phyloP scores from a whole-genome alignment of 1,140 invertebrate genomes.

The Drosophila neocordata region DNA sequence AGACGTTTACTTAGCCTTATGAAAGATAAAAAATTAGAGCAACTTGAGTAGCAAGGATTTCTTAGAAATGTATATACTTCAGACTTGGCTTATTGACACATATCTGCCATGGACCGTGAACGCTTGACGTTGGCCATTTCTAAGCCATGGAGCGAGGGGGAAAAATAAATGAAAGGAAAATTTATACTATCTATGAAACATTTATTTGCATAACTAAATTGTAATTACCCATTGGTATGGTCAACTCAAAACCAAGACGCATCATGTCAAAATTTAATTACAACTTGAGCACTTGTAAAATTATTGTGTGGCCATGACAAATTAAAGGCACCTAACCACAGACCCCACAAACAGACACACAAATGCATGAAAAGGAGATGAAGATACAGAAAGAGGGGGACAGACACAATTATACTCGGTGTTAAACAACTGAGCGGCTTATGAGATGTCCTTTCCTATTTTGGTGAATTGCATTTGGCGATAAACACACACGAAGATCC shows the following conservation, averaged over 20 bases:
- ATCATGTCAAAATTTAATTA: conserved; percentile 54
- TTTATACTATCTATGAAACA: neutral
- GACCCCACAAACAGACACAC: conserved; percentile 14
- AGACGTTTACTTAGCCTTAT: conserved; percentile 48
- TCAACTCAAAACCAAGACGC: conserved; percentile 13
- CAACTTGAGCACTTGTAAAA: conserved; percentile 40
- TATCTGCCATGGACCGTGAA: conserved; percentile 44
- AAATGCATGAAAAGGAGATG: neutral
- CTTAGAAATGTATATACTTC: conserved; percentile 19
- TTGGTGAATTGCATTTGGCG: conserved; percentile 50
- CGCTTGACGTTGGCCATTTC: neutral
- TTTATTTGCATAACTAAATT: neutral
- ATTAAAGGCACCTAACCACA: conserved; percentile 47
- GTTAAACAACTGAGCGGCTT: conserved; percentile 24
- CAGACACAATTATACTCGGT: conserved; percentile 36
- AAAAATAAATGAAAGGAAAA: neutral
- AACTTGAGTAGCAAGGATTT: conserved; percentile 28
- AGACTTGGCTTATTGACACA: conserved; percentile 50
- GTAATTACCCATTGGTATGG: neutral
- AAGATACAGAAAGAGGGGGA: neutral
- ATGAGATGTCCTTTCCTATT: neutral
- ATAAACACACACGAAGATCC: conserved; percentile 20
- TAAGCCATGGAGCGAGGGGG: neutral
- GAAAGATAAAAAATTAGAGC: conserved; percentile 34
- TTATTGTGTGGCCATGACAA: conserved; percentile 47